A percentile compares a stretch with the other conserved stretches of the same genome.
These are phyloP conservation scores for Synergus itoensis DNA, from an alignment of 2,888 invertebrate species.

Conservation along the genomic window DNA sequence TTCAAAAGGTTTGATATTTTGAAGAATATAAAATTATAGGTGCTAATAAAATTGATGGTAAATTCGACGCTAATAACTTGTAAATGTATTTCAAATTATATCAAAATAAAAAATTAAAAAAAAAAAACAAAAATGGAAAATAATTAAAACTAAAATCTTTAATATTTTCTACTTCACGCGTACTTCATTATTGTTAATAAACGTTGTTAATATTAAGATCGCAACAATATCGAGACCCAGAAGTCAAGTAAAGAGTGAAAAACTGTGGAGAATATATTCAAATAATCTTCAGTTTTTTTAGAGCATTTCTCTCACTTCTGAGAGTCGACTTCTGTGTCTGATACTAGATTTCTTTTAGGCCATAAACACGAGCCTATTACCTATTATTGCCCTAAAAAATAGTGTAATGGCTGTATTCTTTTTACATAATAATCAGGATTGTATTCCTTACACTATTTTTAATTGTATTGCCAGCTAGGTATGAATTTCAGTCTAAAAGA, in stretches of 20 bases:
- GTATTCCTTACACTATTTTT: slow-evolving; percentile 17
- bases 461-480: background rate
- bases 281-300: background rate
- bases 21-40: background rate
- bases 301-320: background rate
- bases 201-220: background rate
- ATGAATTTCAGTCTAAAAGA: background rate
- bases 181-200: slow-evolving; percentile 6
- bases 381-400: slow-evolving; percentile 45
- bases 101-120: background rate
- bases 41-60: background rate
- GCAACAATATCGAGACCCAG: slow-evolving; percentile 2
- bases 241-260: slow-evolving; percentile 18
- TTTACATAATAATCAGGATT: slow-evolving; percentile 42
- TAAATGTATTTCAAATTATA: background rate
- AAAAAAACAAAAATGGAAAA: background rate
- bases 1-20: background rate
- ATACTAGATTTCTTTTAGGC: slow-evolving; percentile 31
- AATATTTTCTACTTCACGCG: background rate
- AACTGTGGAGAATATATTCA: background rate
- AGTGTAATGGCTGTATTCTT: slow-evolving; percentile 50
- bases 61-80: background rate
- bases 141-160: background rate
- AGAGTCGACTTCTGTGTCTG: slow-evolving; percentile 27
- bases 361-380: slow-evolving; percentile 43